Conservation (phyloP, 2,113 vertebrate species). For the Catharus fuscescens region DNA sequence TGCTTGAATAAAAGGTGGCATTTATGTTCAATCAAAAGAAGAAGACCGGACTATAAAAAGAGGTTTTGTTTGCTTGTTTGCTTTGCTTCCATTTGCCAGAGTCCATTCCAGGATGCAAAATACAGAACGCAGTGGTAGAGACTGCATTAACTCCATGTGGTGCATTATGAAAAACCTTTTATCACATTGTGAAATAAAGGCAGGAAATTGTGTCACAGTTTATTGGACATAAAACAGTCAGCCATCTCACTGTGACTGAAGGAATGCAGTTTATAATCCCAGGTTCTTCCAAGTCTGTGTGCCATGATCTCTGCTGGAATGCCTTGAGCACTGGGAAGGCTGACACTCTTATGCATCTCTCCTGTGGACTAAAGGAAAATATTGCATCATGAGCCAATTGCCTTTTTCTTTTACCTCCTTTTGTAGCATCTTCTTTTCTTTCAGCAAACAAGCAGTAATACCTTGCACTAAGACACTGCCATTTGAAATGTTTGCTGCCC, state of each 20-base stretch:
- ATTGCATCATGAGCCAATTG: background rate
- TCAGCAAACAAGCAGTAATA: background rate
- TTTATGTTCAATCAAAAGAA: background rate
- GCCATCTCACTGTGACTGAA: background rate
- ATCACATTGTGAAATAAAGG: conserved; percentile 11
- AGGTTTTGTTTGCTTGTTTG: background rate
- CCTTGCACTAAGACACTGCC: background rate
- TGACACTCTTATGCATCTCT: background rate
- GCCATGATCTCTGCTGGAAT: background rate
- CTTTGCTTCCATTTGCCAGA: background rate
- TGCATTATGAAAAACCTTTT: conserved; percentile 37
- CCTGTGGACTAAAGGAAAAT: background rate
- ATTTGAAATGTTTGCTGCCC: background rate
- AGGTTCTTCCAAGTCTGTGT: background rate
- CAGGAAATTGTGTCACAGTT: background rate
- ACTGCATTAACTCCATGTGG: background rate
- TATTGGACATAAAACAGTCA: background rate
- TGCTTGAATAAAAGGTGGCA: background rate
- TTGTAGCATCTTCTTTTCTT: background rate
- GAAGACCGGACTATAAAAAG: background rate
- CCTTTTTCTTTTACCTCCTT: background rate
- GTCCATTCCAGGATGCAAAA: conserved; percentile 8
- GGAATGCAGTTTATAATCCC: background rate
- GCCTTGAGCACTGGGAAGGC: background rate
- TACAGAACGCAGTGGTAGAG: background rate